phyloP scores from a whole-genome alignment of 2,797 vertebrate species.

The Anguilla marmorata region DNA sequence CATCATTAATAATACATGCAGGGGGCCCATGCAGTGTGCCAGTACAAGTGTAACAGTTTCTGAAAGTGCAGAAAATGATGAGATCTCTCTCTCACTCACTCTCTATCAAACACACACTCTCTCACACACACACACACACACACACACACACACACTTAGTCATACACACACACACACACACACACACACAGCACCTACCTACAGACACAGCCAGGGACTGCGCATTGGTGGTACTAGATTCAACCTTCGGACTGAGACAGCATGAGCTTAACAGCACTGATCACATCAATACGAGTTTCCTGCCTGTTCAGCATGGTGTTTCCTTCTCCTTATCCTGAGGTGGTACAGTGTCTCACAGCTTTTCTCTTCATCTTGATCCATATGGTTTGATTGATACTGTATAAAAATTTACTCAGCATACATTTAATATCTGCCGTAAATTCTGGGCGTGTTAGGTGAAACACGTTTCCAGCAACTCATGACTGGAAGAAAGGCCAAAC shows the following conservation, averaged over 20 bases:
- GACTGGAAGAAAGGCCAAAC: slow-evolving; percentile 43
- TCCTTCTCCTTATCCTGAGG: neutral
- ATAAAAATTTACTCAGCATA: neutral
- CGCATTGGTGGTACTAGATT: slow-evolving; percentile 34
- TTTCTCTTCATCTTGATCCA: neutral
- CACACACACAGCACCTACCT: neutral
- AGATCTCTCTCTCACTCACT: neutral
- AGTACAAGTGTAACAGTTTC: slow-evolving; percentile 52
- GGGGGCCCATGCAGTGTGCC: slow-evolving; percentile 45
- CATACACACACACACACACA: neutral
- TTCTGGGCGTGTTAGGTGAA: slow-evolving; percentile 35
- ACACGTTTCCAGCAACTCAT: slow-evolving; percentile 58
- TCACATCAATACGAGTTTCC: slow-evolving; percentile 38
- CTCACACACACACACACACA: slow-evolving; percentile 39
- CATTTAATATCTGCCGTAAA: slow-evolving; percentile 24
- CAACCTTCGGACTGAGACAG: slow-evolving; percentile 20
- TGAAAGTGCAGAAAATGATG: neutral
- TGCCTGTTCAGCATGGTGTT: slow-evolving; percentile 48
- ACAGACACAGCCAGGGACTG: neutral
- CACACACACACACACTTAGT: neutral
- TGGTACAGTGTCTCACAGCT: neutral
- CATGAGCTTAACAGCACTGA: neutral
- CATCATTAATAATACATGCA: slow-evolving; percentile 74
- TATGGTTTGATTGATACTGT: neutral
- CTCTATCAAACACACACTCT: slow-evolving; percentile 14